A percentile compares a stretch with the other conserved stretches of the same genome.
phyloP scores from a whole-genome alignment of 2,888 invertebrate genomes.

The Amphipyra berbera region DNA sequence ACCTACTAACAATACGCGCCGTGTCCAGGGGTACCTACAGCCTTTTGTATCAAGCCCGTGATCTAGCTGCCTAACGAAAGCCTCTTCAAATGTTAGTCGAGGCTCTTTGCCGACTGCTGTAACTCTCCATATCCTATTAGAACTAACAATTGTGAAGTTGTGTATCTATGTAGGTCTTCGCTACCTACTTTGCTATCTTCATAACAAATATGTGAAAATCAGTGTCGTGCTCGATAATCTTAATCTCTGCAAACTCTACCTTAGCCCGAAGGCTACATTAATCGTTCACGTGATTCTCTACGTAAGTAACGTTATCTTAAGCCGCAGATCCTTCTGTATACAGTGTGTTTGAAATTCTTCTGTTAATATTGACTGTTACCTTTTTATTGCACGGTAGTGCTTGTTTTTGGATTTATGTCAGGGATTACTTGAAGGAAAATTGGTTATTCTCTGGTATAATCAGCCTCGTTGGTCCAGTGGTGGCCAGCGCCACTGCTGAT shows the following conservation, averaged over 20 bases:
- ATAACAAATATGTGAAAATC: conserved; percentile 51
- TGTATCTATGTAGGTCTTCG: not conserved
- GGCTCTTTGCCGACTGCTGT: too few relatives aligned
- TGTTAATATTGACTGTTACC: conserved; percentile 20
- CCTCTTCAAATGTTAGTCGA: too few relatives aligned
- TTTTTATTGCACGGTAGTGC: conserved; percentile 33
- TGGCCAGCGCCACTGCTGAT: too few relatives aligned
- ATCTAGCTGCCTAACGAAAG: too few relatives aligned
- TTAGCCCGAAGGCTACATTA: conserved; percentile 37
- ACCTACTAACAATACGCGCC: too few relatives aligned
- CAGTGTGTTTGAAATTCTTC: conserved; percentile 32
- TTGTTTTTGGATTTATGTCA: conserved; percentile 36
- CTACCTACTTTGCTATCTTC: conserved; percentile 24
- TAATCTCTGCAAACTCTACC: conserved; percentile 46
- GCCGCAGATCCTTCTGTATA: conserved; percentile 36
- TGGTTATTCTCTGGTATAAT: not conserved
- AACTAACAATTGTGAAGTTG: too few relatives aligned
- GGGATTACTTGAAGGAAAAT: conserved; percentile 16
- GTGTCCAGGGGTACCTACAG: too few relatives aligned
- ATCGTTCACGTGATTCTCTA: conserved; percentile 48
- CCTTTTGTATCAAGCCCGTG: too few relatives aligned
- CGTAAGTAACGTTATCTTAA: conserved; percentile 46
- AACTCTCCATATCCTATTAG: too few relatives aligned
- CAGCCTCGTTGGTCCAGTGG: too few relatives aligned
- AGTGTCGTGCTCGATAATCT: conserved; percentile 39